phyloP scores from a whole-genome alignment of 1,140 invertebrate genomes.

The Tigriopus japonicus region DNA sequence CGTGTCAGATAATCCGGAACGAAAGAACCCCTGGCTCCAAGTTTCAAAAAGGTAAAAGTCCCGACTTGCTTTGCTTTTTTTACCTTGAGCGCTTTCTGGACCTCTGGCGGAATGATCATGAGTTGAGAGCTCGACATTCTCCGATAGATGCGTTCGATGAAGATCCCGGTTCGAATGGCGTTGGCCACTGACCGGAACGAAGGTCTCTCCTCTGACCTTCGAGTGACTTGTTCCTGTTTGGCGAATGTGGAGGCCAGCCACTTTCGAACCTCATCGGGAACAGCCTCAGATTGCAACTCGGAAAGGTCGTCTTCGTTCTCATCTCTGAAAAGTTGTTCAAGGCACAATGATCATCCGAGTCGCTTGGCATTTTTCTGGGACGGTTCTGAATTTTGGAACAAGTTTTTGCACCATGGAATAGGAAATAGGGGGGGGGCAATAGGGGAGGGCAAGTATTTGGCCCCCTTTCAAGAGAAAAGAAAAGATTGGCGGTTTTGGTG shows the following conservation, averaged over 20 bases:
- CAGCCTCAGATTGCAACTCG: constrained; percentile 84
- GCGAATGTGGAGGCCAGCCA: constrained; percentile 97
- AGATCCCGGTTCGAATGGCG: constrained; percentile 87
- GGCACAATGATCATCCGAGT: no score
- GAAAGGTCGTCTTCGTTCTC: constrained; percentile 86
- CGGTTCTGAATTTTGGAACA: no score
- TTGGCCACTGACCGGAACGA: constrained; percentile 85
- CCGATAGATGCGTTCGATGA: constrained; percentile 87
- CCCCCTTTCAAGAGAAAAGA: no score
- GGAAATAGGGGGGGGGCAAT: no score
- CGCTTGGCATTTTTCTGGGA: no score
- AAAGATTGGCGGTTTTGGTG: no score
- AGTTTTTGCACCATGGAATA: no score
- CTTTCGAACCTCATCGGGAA: constrained; percentile 82
- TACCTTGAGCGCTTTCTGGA: constrained; percentile 72
- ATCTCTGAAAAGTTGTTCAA: constrained; percentile 19
- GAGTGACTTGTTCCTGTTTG: constrained; percentile 47
- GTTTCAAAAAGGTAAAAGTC: no score
- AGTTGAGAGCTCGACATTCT: constrained; percentile 58
- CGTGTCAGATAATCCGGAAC: no score
- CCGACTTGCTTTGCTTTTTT: constrained; percentile 14
- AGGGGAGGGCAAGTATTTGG: no score
- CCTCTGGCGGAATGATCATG: constrained; percentile 76
- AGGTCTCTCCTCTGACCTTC: constrained; percentile 30
- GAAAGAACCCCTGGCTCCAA: no score